Evolutionary conservation across 2,113 vertebrate species (phyloP).

Genomic region (Tonatia bakeri): DNA sequence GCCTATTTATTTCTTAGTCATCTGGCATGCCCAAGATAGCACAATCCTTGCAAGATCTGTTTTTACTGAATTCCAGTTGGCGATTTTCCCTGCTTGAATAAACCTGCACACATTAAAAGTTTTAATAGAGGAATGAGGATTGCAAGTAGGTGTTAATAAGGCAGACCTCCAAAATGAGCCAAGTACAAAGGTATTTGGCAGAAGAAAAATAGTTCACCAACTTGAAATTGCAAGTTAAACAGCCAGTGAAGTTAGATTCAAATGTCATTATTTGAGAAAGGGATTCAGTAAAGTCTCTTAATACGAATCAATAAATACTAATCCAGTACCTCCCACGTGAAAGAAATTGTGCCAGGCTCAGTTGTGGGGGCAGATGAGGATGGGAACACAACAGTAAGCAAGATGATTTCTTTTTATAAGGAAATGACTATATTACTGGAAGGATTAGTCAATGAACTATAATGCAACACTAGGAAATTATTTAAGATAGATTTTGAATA

Average conservation of each 20-base stretch:
- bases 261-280: slow-evolving; percentile 17
- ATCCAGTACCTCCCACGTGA: neutral
- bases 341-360: neutral
- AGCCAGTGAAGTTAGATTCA: slow-evolving; percentile 10
- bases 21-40: slow-evolving; percentile 63
- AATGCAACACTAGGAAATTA: neutral
- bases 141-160: slow-evolving; percentile 48
- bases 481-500: neutral
- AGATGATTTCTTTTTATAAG: neutral
- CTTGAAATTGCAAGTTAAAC: slow-evolving; percentile 18
- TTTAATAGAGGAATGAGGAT: neutral
- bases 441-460: neutral
- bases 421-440: neutral
- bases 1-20: slow-evolving; percentile 62
- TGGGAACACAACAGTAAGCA: neutral
- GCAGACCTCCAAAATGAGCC: slow-evolving; percentile 47
- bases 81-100: slow-evolving; percentile 52
- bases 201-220: slow-evolving; percentile 26
- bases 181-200: slow-evolving; percentile 47
- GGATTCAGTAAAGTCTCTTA: neutral
- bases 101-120: slow-evolving; percentile 57
- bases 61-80: slow-evolving; percentile 61
- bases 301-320: slow-evolving; percentile 1
- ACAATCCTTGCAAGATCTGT: slow-evolving; percentile 61
- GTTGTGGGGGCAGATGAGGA: neutral